Conservation (phyloP, 2,113 vertebrate species). For the Gorilla gorilla region DNA sequence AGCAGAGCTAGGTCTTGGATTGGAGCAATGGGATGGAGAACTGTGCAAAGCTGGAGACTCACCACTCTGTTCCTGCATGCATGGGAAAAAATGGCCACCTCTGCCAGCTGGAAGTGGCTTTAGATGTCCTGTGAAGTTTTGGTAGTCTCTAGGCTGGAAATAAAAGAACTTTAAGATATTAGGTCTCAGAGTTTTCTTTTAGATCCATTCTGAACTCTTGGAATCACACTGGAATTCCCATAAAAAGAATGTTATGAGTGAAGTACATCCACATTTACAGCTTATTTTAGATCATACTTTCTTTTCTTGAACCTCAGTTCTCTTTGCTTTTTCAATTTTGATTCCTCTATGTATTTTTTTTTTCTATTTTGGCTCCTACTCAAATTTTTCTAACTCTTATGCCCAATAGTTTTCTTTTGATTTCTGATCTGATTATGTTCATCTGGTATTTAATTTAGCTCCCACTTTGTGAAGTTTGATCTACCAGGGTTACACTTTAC, state of each 20-base stretch:
- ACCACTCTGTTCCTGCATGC: neutral
- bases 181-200: neutral
- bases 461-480: neutral
- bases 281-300: neutral
- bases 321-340: neutral
- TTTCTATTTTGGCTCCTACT: neutral
- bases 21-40: neutral
- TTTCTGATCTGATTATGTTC: neutral
- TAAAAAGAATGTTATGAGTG: constrained; percentile 5
- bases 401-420: neutral
- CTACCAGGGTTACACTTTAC: neutral
- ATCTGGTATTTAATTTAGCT: neutral
- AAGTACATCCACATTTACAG: neutral
- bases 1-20: neutral
- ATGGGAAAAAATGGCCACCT: neutral
- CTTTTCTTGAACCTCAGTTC: neutral
- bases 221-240: neutral
- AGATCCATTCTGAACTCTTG: neutral
- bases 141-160: neutral
- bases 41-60: neutral
- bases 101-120: neutral
- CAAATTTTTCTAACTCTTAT: neutral
- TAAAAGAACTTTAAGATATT: neutral
- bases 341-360: neutral
- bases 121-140: neutral